These are phyloP conservation scores for Xestia rhomboidea DNA, from an alignment of 2,888 invertebrate species.

Conservation along the genomic window DNA sequence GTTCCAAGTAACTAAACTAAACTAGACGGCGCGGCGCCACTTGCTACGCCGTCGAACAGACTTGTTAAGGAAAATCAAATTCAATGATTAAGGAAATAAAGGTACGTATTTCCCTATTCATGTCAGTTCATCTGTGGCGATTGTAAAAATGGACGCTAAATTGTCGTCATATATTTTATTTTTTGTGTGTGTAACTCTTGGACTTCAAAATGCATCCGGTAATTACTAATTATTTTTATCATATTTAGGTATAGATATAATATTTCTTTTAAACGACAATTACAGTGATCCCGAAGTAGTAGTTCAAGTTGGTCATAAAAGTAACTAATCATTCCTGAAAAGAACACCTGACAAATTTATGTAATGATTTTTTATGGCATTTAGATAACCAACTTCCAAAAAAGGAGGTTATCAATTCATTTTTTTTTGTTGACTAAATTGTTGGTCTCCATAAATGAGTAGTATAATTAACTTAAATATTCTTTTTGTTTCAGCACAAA, in stretches of 20 bases:
- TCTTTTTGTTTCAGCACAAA: constrained; percentile 27
- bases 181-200: constrained; percentile 25
- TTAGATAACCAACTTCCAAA: neutral
- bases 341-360: neutral
- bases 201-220: constrained; percentile 28
- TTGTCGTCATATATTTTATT: neutral
- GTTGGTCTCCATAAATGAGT: neutral
- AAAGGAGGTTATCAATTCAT: too few relatives aligned
- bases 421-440: neutral
- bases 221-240: neutral
- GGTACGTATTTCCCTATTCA: constrained; percentile 26
- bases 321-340: neutral
- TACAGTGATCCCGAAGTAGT: neutral
- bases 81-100: constrained; percentile 1
- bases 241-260: neutral
- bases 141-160: constrained; percentile 32
- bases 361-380: neutral
- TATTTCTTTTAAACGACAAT: neutral
- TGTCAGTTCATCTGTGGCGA: neutral
- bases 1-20: neutral
- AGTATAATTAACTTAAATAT: neutral
- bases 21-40: constrained; percentile 3
- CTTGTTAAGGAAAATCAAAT: constrained; percentile 20
- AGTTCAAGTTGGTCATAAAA: neutral
- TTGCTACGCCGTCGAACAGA: neutral